These are phyloP conservation scores for Pandemis heparana DNA, from an alignment of 2,888 invertebrate genomes.

Conservation along the genomic window DNA sequence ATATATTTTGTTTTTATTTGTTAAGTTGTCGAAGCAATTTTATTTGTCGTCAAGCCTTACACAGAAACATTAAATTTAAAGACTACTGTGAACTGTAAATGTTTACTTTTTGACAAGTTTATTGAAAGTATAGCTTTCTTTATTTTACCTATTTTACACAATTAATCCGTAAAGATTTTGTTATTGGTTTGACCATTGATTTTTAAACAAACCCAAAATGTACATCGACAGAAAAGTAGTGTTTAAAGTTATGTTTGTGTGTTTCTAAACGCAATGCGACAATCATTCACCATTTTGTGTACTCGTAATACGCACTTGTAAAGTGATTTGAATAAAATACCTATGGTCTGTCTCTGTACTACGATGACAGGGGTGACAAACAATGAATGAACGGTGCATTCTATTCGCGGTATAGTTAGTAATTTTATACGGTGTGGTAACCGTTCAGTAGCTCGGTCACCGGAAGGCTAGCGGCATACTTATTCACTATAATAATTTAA, in stretches of 20 bases:
- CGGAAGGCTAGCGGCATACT: conserved; percentile 73
- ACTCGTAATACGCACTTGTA: not conserved
- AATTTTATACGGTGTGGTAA: conserved; percentile 58
- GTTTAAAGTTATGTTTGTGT: not conserved
- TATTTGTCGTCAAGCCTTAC: too few species aligned
- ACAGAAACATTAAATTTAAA: too few species aligned
- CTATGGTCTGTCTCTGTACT: not conserved
- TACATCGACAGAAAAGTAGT: too few species aligned
- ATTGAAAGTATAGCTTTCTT: too few species aligned
- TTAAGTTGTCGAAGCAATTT: too few species aligned
- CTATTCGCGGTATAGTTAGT: conserved; percentile 50
- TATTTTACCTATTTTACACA: too few species aligned
- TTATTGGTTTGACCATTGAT: too few species aligned
- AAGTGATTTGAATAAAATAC: conserved; percentile 28
- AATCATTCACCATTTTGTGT: not conserved
- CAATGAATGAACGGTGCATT: conserved; percentile 49
- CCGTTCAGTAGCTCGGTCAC: conserved; percentile 58
- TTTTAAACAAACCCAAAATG: not conserved
- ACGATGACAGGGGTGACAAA: conserved; percentile 37
- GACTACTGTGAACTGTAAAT: too few species aligned
- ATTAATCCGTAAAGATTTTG: too few species aligned
- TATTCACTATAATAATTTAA: conserved; percentile 53
- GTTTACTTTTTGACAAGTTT: too few species aligned
- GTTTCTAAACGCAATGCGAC: not conserved
- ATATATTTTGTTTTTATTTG: too few species aligned